These are phyloP conservation scores for Hesperophylax magnus DNA, from an alignment of 1,140 invertebrate species.

Conservation along the genomic window DNA sequence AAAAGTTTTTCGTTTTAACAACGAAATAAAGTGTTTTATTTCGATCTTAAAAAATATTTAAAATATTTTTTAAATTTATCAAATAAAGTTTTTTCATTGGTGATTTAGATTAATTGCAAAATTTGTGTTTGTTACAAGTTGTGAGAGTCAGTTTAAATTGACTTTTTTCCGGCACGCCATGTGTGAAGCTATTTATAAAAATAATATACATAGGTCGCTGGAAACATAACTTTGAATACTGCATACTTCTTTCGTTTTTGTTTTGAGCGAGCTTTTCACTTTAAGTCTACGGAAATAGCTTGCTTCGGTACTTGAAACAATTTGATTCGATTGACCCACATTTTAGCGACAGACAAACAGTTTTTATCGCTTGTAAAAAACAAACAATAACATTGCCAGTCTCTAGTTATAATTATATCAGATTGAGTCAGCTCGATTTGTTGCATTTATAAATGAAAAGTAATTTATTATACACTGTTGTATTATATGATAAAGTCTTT, in stretches of 20 bases:
- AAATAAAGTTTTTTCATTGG: too few relatives aligned
- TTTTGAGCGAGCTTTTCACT: neutral
- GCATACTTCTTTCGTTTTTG: constrained; percentile 10
- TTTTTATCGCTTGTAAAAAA: too few relatives aligned
- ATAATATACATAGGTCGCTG: constrained; percentile 17
- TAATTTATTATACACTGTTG: too few relatives aligned
- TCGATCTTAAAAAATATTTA: too few relatives aligned
- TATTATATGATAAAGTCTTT: neutral
- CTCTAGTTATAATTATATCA: too few relatives aligned
- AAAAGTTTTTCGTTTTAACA: neutral
- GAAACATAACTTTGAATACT: constrained; percentile 35
- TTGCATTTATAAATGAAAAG: too few relatives aligned
- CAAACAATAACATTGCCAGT: too few relatives aligned
- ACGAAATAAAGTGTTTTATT: neutral
- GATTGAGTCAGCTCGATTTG: too few relatives aligned
- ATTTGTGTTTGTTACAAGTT: neutral
- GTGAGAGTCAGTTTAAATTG: neutral
- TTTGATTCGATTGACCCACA: constrained; percentile 12
- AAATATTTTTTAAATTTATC: too few relatives aligned
- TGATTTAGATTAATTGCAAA: too few relatives aligned
- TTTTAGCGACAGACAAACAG: neutral
- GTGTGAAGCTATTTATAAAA: constrained; percentile 16
- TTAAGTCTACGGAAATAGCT: neutral
- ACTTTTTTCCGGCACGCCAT: neutral
- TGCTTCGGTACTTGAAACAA: neutral